These are phyloP conservation scores for Casuarius casuarius DNA, from an alignment of 2,113 vertebrate genomes.

Conservation along the genomic window DNA sequence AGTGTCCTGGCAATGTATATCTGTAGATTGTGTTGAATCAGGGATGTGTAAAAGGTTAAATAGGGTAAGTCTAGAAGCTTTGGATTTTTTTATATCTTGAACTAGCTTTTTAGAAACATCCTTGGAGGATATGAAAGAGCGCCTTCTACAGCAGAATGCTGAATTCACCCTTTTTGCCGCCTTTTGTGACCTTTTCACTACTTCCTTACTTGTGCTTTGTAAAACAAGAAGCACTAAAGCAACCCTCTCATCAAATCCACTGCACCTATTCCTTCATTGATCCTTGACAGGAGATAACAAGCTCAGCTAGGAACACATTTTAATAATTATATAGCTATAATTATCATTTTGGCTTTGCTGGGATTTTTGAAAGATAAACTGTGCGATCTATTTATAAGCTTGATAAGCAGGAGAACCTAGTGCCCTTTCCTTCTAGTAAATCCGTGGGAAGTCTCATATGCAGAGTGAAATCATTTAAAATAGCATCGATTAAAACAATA, in stretches of 20 bases:
- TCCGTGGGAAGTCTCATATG: not conserved
- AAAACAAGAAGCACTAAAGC: slow-evolving; percentile 28
- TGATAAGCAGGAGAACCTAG: slow-evolving; percentile 9
- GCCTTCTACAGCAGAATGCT: slow-evolving; percentile 31
- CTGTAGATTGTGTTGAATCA: slow-evolving; percentile 64
- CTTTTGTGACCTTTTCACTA: slow-evolving; percentile 28
- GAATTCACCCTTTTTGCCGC: slow-evolving; percentile 24
- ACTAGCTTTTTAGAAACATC: slow-evolving; percentile 30
- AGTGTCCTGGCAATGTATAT: slow-evolving; percentile 16
- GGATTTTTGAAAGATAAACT: slow-evolving; percentile 47
- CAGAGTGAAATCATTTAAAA: slow-evolving; percentile 17
- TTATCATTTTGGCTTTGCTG: slow-evolving; percentile 44
- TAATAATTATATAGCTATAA: slow-evolving; percentile 53
- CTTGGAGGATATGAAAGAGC: not conserved
- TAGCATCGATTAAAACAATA: not conserved
- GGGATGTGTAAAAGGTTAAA: slow-evolving; percentile 55
- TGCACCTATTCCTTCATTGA: not conserved
- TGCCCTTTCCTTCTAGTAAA: slow-evolving; percentile 25
- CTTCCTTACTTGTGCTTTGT: slow-evolving; percentile 16
- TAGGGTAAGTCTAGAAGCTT: not conserved
- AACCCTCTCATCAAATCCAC: slow-evolving; percentile 13
- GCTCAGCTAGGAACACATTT: slow-evolving; percentile 31
- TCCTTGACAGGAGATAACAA: slow-evolving; percentile 34
- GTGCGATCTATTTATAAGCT: slow-evolving; percentile 56
- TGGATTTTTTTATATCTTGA: not conserved